Evolutionary conservation across 2,888 invertebrate genomes (phyloP).

Genomic region (Seladonia tumulorum): DNA sequence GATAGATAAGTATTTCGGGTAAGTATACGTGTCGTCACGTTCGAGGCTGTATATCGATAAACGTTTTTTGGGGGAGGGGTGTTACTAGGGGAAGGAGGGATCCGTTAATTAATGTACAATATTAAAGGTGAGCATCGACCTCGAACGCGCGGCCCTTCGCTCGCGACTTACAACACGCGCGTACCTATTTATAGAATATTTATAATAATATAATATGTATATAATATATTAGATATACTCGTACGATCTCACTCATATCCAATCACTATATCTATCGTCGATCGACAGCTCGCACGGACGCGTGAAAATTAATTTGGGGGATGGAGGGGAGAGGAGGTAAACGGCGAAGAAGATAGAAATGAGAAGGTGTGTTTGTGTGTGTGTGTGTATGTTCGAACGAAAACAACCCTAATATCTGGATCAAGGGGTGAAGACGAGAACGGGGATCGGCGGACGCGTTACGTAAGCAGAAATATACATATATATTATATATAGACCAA

Average conservation of each 20-base stretch:
- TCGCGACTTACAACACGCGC: slow-evolving; percentile 75
- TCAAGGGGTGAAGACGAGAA: slow-evolving; percentile 21
- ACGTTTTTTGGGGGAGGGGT: not conserved
- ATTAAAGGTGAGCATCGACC: slow-evolving; percentile 33
- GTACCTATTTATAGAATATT: slow-evolving; percentile 56
- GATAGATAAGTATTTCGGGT: slow-evolving; percentile 56
- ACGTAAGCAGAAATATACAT: slow-evolving; percentile 54
- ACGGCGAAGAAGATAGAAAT: not conserved
- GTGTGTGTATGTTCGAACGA: not conserved
- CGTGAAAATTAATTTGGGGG: not conserved
- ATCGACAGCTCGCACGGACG: slow-evolving; percentile 53
- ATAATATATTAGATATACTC: slow-evolving; percentile 79
- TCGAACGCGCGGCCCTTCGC: slow-evolving; percentile 47
- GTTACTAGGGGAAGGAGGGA: not conserved
- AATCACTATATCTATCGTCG: slow-evolving; percentile 77
- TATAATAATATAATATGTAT: slow-evolving; percentile 66
- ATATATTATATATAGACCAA: slow-evolving; percentile 65
- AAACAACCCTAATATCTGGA: slow-evolving; percentile 43
- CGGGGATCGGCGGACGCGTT: slow-evolving; percentile 9
- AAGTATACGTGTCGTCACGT: slow-evolving; percentile 61
- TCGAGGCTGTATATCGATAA: slow-evolving; percentile 35
- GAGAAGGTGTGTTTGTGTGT: too few species aligned
- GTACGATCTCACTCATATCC: slow-evolving; percentile 81
- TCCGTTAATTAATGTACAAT: slow-evolving; percentile 14
- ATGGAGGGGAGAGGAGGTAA: not conserved